A percentile compares a stretch with the other conserved stretches of the same genome.
These are phyloP conservation scores for Amphiprion clarkii DNA, from an alignment of 2,797 vertebrate species.

Conservation along the genomic window DNA sequence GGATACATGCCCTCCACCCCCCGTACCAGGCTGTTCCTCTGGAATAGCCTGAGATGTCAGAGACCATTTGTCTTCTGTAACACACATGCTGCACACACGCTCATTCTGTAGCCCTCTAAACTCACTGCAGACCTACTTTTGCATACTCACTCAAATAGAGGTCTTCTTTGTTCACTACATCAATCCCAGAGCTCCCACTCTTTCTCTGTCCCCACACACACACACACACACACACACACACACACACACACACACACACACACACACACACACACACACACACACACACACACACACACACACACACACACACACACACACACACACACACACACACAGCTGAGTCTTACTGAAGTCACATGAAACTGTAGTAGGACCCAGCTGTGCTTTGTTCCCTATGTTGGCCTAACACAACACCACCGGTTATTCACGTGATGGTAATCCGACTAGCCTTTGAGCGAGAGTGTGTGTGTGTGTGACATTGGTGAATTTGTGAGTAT, in stretches of 20 bases:
- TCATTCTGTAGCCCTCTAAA: constrained; percentile 70
- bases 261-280: background rate
- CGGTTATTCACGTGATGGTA: constrained; percentile 32
- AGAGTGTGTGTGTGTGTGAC: background rate
- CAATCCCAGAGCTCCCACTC: constrained; percentile 27
- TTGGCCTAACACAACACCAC: constrained; percentile 33
- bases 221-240: background rate
- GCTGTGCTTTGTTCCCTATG: constrained; percentile 16
- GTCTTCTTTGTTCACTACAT: constrained; percentile 77
- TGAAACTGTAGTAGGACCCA: constrained; percentile 37
- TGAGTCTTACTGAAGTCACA: constrained; percentile 53
- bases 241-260: background rate
- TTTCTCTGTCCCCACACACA: background rate
- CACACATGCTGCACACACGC: constrained; percentile 49
- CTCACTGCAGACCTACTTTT: constrained; percentile 70
- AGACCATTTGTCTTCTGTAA: constrained; percentile 77
- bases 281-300: background rate
- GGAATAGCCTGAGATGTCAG: constrained; percentile 74
- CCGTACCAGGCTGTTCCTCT: constrained; percentile 79
- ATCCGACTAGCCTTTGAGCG: constrained; percentile 7
- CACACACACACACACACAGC: background rate
- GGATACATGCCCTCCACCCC: background rate
- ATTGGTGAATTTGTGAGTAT: background rate
- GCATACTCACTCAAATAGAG: constrained; percentile 75
- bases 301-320: constrained; percentile 7